phyloP scores from a whole-genome alignment of 2,113 vertebrate species.

The Suncus etruscus region DNA sequence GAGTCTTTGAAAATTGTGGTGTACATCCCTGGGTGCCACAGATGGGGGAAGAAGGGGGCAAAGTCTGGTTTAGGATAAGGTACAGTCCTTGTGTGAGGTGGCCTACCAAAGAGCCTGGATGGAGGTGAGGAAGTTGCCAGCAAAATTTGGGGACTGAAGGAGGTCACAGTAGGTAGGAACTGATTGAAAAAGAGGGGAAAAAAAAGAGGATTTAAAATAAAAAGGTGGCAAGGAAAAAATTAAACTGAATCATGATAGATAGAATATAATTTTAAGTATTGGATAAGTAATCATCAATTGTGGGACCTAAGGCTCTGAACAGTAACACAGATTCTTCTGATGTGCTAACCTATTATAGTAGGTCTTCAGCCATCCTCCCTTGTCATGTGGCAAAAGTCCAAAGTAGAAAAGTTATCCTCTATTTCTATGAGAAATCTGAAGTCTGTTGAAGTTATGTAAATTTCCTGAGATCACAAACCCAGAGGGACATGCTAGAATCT shows the following conservation, averaged over 20 bases:
- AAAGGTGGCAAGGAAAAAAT: not conserved
- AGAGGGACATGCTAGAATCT: not conserved
- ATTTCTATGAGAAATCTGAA: not conserved
- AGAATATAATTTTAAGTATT: not conserved
- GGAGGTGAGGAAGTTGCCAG: not conserved
- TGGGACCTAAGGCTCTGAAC: not conserved
- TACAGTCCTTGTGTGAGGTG: not conserved
- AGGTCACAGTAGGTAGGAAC: not conserved
- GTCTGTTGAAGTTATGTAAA: not conserved
- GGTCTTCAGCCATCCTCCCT: not conserved
- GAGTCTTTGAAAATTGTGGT: not conserved
- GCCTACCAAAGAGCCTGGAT: rapidly evolving
- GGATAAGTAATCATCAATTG: not conserved
- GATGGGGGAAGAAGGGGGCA: not conserved
- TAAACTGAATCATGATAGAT: not conserved
- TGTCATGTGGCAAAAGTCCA: not conserved
- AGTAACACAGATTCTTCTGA: not conserved
- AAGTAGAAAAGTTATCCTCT: not conserved
- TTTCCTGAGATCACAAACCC: slow-evolving; percentile 40
- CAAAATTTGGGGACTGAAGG: not conserved
- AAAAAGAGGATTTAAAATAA: not conserved
- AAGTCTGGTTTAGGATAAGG: not conserved
- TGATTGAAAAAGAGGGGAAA: not conserved
- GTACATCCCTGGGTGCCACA: not conserved
- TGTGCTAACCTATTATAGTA: not conserved